Conservation (phyloP, 2,888 invertebrate genomes). For the Gnatocerus cornutus region DNA sequence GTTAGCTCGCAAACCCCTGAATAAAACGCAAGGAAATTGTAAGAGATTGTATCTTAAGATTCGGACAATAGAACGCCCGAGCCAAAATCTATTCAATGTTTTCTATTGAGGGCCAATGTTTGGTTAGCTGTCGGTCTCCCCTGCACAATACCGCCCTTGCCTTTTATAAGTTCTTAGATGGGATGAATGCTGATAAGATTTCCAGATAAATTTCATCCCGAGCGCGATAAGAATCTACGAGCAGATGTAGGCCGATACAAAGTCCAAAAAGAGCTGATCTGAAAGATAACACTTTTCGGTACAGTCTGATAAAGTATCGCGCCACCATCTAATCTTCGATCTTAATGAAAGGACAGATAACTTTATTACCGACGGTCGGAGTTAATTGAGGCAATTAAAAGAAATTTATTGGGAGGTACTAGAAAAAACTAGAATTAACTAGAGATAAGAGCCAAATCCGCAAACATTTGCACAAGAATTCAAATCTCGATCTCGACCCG, state of each 20-base stretch:
- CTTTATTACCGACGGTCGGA: constrained; percentile 29
- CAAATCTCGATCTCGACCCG: constrained; percentile 31
- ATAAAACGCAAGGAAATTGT: constrained; percentile 66
- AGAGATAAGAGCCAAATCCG: neutral
- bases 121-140: constrained; percentile 77
- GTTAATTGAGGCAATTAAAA: constrained; percentile 21
- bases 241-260: constrained; percentile 62
- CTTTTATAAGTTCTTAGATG: constrained; percentile 56
- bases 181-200: constrained; percentile 68
- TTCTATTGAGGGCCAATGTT: constrained; percentile 78
- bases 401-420: constrained; percentile 7
- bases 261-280: constrained; percentile 48
- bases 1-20: constrained; percentile 67
- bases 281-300: constrained; percentile 54
- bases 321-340: constrained; percentile 47
- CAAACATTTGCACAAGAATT: constrained; percentile 44
- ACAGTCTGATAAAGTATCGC: constrained; percentile 41
- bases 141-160: constrained; percentile 63
- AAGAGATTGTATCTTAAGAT: constrained; percentile 68
- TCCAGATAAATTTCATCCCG: constrained; percentile 55
- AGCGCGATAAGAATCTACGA: constrained; percentile 58
- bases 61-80: constrained; percentile 66
- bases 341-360: constrained; percentile 45
- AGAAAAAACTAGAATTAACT: too few species aligned
- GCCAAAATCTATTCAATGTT: constrained; percentile 68